phyloP scores from a whole-genome alignment of 2,113 vertebrate species.

The Pitta sordida region DNA sequence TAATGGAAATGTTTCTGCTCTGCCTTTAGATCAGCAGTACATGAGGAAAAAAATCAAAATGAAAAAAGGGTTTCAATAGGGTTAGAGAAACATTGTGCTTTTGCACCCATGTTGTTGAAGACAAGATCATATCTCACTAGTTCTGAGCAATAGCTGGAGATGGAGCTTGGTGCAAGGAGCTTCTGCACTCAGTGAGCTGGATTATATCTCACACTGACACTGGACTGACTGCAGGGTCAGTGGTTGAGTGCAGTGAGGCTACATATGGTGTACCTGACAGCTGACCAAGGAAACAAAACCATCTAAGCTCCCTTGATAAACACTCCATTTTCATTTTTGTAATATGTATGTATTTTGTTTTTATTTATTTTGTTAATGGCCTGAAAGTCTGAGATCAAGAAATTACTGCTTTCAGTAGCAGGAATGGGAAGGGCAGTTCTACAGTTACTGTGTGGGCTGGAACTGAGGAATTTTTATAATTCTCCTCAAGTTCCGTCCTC shows the following conservation, averaged over 20 bases:
- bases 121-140: background rate
- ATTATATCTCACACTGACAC: background rate
- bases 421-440: background rate
- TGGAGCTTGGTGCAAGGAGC: background rate
- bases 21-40: background rate
- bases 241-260: rapidly evolving
- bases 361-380: background rate
- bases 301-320: background rate
- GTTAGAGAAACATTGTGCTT: rapidly evolving
- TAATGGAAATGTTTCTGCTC: background rate
- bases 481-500: slow-evolving; percentile 27
- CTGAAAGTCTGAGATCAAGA: background rate
- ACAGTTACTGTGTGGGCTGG: background rate
- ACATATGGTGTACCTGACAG: rapidly evolving
- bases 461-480: background rate
- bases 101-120: background rate
- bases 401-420: background rate
- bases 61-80: background rate
- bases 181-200: background rate
- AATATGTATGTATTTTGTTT: background rate
- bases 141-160: background rate
- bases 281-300: background rate
- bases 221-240: rapidly evolving
- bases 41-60: background rate
- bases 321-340: background rate